Percentiles rank a stretch among this genome's conserved stretches.
phyloP scores from a whole-genome alignment of 37 sponge, comb jelly and placozoan species.

The Petrosia ficiformis region DNA sequence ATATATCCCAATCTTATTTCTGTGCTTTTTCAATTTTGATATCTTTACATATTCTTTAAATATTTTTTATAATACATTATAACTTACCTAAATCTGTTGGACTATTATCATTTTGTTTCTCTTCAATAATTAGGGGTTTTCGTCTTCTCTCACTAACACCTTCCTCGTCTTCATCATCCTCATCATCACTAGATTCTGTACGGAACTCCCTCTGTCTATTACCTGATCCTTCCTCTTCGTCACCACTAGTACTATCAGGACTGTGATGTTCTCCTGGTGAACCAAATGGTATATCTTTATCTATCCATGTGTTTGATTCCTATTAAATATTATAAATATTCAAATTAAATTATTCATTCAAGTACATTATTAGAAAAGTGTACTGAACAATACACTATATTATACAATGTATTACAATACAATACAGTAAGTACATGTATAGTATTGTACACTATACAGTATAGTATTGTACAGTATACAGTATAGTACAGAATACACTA shows the following conservation, averaged over 20 bases:
- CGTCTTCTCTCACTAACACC: background rate
- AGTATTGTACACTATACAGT: no score
- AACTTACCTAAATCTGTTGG: background rate
- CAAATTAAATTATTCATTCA: constrained; percentile 1
- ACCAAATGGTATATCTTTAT: constrained; percentile 29
- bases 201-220: constrained; percentile 25
- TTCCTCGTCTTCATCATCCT: no score
- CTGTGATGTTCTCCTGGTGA: constrained; percentile 32
- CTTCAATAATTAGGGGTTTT: background rate
- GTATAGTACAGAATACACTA: no score
- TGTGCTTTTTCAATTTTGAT: no score
- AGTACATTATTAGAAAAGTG: no score
- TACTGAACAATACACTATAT: no score
- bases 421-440: no score
- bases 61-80: no score
- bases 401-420: no score
- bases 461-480: no score
- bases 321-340: constrained; percentile 1
- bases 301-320: constrained; percentile 38
- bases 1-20: no score
- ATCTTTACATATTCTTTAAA: no score
- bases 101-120: background rate
- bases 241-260: constrained; percentile 22
- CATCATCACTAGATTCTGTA: constrained; percentile 18
- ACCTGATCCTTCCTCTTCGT: constrained; percentile 16